Conservation (phyloP, 2,113 vertebrate species). For the Bufo gargarizans region DNA sequence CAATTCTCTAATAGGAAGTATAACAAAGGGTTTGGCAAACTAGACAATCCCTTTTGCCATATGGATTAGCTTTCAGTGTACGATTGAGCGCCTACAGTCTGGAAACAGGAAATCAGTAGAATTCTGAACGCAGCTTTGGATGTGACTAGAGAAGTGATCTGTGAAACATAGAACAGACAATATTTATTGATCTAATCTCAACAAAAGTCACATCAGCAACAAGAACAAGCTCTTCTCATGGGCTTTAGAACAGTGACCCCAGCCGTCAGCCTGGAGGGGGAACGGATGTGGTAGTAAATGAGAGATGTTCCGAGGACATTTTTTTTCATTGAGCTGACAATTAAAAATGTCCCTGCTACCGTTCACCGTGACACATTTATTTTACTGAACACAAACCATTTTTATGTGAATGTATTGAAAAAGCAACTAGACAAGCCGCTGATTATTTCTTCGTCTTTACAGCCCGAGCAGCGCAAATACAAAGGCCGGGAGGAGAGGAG, state of each 20-base stretch:
- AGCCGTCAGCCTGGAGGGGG: not conserved
- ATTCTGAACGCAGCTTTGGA: too few species aligned
- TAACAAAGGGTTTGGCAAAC: too few species aligned
- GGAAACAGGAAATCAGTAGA: too few species aligned
- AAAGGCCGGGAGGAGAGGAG: not conserved
- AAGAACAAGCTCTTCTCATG: not conserved
- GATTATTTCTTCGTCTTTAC: constrained; percentile 6
- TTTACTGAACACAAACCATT: not conserved
- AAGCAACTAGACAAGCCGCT: not conserved
- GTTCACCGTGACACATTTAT: not conserved
- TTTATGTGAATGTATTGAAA: not conserved
- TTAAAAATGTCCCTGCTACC: constrained; percentile 5
- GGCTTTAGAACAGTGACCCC: not conserved
- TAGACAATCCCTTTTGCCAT: too few species aligned
- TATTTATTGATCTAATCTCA: too few species aligned
- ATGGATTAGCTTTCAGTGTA: too few species aligned
- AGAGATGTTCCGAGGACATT: constrained; percentile 21
- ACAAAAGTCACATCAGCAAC: too few species aligned
- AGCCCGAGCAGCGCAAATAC: not conserved
- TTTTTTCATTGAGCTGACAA: not conserved
- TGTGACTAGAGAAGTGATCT: too few species aligned
- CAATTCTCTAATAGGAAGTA: too few species aligned
- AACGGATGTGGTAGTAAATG: constrained; percentile 18
- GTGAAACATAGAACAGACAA: too few species aligned
- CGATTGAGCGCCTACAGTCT: too few species aligned